A percentile compares a stretch with the other conserved stretches of the same genome.
Evolutionary conservation across 1,140 invertebrate species (phyloP).

Genomic region (Brachionus plicatilis): DNA sequence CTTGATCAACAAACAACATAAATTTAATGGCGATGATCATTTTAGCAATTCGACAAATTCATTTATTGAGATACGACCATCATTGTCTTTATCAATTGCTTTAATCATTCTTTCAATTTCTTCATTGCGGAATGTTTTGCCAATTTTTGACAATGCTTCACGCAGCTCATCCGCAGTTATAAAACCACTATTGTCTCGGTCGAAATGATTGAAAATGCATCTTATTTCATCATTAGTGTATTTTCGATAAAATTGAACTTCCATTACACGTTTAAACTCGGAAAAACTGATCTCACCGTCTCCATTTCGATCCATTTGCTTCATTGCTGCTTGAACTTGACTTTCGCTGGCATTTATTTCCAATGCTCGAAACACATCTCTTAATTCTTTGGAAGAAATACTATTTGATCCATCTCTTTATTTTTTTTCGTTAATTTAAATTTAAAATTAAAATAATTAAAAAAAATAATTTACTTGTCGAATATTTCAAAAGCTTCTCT

Average conservation of each 20-base stretch:
- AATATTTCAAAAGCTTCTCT: slow-evolving; percentile 35
- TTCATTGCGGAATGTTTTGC: background rate
- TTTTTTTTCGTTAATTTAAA: background rate
- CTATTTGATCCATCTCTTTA: slow-evolving; percentile 13
- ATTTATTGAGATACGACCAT: slow-evolving; percentile 29
- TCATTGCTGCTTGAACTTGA: background rate
- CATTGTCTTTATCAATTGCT: slow-evolving; percentile 7
- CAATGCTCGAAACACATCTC: background rate
- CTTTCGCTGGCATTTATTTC: slow-evolving; percentile 11
- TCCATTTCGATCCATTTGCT: slow-evolving; percentile 18
- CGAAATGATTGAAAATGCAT: background rate
- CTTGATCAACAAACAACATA: background rate
- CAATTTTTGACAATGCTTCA: background rate
- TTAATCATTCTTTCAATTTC: slow-evolving; percentile 29
- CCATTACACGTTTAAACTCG: slow-evolving; percentile 23
- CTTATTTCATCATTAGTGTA: background rate
- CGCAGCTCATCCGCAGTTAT: slow-evolving; percentile 18
- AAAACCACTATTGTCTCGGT: slow-evolving; percentile 15
- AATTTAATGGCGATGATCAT: background rate
- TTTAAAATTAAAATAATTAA: background rate
- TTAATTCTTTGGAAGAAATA: slow-evolving; percentile 15
- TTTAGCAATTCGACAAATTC: slow-evolving; percentile 20
- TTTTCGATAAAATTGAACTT: background rate
- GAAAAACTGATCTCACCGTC: slow-evolving; percentile 13
- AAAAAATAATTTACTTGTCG: slow-evolving; percentile 12